Evolutionary conservation across 2,797 vertebrate species (phyloP), one percentile per base, ranked within the genome.

Genomic region (Brachyrhaphis roseni): DNA sequence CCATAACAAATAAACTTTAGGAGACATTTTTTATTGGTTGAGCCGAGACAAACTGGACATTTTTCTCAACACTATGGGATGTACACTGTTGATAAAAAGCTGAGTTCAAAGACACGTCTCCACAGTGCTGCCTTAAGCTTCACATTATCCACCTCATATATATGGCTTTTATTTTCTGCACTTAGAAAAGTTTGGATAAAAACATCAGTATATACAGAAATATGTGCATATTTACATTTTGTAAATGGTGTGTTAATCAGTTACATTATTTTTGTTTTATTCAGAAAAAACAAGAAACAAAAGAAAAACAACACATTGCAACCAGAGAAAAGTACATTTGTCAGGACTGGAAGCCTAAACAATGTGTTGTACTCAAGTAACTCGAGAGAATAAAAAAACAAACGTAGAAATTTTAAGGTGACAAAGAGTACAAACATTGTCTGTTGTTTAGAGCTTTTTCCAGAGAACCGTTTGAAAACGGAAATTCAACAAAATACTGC

Each of bases 171-270:
- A 90, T 90, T 92, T 92, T 94, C 84, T 95, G 94, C 93, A 95
- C 93, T 95, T 95, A 95, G 94, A 96, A 96, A 96, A 95, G 94
- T 92, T 88, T 85, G 83, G 92, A 94, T 96, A 96, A 96, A 96
- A 96, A 95, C 95, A 93, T 95, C 94, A 94, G 93, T 96, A 95
- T 96, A 90, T 96, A 96, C 94, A 96, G 89, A 94, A 91, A 94
- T 95, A 96, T 93, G 93, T 94, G 94, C 88, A 95, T 96, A 96
- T 96, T 95, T 96, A 96, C 96, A 96, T 79, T 82, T 90, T 82
- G 86, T 83, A 86, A 85, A 90, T 86, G 86, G 83, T 79, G 78
- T 82, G 86, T 92, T 84, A 87, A 81, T 90, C 80, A 55, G 82
- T 89, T 89, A 90, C 85, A 89, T 89, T 79, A 80, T 85, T 90